Base-by-base conservation (phyloP, 2,797 vertebrate species). In the Otolemur crassicaudatus region DNA sequence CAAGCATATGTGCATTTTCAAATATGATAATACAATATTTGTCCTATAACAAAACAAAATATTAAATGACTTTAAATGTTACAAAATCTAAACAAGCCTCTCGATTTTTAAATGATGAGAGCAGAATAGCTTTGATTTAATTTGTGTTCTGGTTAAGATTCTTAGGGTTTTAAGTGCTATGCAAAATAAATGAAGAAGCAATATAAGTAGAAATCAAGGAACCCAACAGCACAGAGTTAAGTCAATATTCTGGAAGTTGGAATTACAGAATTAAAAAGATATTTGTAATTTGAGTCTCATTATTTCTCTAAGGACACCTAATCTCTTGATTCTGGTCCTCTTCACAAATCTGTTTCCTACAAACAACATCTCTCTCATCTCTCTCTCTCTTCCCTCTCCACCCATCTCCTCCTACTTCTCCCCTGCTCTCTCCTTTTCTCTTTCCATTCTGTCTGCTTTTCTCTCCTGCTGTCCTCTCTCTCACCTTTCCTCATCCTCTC, bases 11-110 rank as follows among this genome's bases (percentile, higher is more conserved):
- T 77, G n/a, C 3, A n/a, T 46, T 92, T 94, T 81, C 4, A 90
- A 80, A 83, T 85, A 81, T 27, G 7, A 73, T 46, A 85, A 82
- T 58, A 75, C 58, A 93, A 73, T 19, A 31, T 49, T 79, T 69
- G 87, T 84, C 17, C 20, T 83, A 69, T 27, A 61, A 27, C 29
- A 29, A 90, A 82, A 87, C 2, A 75, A 81, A 73, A 79, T 63
- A 87, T 82, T 82, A 87, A 95, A 61, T 84, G 23, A 25, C 53
- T 93, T 92, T 80, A 76, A 91, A 69, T 89, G 13, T 49, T 87
- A 70, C 46, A 83, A 81, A 93, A 53, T 43, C 31, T 43, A 34
- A 88, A 65, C 4, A 60, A 56, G 40, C 3, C 31, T 60, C 56
- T 90, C 79, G n/a, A 37, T 73, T 76, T 85, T 89, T 34, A 63